phyloP scores from a whole-genome alignment of 2,113 vertebrate genomes.

The Burhinus bistriatus region DNA sequence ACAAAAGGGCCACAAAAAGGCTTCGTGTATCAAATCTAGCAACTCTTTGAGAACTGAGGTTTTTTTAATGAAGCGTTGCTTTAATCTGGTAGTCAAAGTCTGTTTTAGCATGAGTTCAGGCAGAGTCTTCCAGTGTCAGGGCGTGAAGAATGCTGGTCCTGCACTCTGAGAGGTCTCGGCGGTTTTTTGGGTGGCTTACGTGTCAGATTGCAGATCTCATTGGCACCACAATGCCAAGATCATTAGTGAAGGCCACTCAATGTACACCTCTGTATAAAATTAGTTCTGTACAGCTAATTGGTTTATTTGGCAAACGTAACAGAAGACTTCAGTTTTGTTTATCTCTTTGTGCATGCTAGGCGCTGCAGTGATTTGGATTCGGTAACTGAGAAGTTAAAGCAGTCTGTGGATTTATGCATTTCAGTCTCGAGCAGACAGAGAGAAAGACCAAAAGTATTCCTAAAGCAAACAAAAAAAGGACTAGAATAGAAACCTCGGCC shows the following conservation, averaged over 20 bases:
- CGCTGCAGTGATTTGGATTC: neutral
- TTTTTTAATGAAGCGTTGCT: slow-evolving; percentile 13
- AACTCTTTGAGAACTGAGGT: slow-evolving; percentile 1
- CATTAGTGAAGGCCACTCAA: neutral
- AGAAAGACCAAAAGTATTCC: slow-evolving; percentile 4
- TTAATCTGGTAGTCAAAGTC: slow-evolving; percentile 2
- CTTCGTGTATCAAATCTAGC: slow-evolving; percentile 4
- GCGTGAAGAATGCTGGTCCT: neutral
- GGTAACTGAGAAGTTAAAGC: neutral
- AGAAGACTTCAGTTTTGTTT: neutral
- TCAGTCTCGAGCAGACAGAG: neutral
- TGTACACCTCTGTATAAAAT: neutral
- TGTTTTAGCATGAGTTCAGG: neutral
- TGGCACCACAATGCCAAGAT: neutral
- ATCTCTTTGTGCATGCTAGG: neutral
- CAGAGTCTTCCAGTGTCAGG: neutral
- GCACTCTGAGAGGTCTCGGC: neutral
- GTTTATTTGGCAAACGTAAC: neutral
- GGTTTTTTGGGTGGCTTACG: neutral
- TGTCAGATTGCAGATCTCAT: neutral
- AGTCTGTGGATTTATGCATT: neutral
- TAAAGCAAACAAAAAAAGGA: slow-evolving; percentile 10
- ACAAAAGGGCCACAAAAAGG: slow-evolving; percentile 62
- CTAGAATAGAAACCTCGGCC: slow-evolving; percentile 16
- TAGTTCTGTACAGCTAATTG: slow-evolving; percentile 1